Evolutionary conservation across 2,113 vertebrate species (phyloP), one percentile per base, ranked within the genome.

Genomic region (Pogona vitticeps): DNA sequence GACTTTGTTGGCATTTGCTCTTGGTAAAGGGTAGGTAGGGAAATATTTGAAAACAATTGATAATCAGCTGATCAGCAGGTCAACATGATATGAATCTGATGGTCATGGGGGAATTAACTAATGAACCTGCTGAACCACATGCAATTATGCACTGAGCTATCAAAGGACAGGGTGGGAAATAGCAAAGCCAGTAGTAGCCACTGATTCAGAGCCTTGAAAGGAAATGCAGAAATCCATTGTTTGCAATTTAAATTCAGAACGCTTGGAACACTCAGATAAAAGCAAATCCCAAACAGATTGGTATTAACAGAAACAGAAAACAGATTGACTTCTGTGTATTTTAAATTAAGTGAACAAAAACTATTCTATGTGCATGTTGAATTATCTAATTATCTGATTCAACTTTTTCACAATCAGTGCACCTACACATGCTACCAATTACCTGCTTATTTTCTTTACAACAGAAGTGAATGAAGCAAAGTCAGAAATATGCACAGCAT

Each of bases 111-210:
- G 72, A 82, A 71, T 80, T 87, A 85, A 9, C n/a, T 88, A 88
- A 92, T 86, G 80, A 76, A n/a, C 76, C 89, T 86, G 14, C 10
- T 77, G 76, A 91, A 85, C 1, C 4, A 58, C 17, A 85, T 80
- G 33, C 46, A 90, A 76, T 89, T 88, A 82, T 14, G 36, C 86
- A 86, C n/a, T 28, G 58, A 86, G 9, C 28, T 86, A 87, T 14
- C 36, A 88, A 88, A 92, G 4, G 0, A 63, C 28, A 36, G 65
- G 79, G 73, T 52, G 23, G 52, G 73, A 46, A 76, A 70, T 12
- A 36, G 63, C 26, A 78, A 83, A 7, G 87, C 31, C 1, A 77
- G 77, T 46, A 88, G 93, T 83, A 88, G 56, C 59, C 14, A 67
- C 73, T 17, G 56, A 46, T 88, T 89, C 80, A 26, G 26, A 52